Conservation (phyloP, 2,888 invertebrate genomes). For the Eristalinus aeneus region DNA sequence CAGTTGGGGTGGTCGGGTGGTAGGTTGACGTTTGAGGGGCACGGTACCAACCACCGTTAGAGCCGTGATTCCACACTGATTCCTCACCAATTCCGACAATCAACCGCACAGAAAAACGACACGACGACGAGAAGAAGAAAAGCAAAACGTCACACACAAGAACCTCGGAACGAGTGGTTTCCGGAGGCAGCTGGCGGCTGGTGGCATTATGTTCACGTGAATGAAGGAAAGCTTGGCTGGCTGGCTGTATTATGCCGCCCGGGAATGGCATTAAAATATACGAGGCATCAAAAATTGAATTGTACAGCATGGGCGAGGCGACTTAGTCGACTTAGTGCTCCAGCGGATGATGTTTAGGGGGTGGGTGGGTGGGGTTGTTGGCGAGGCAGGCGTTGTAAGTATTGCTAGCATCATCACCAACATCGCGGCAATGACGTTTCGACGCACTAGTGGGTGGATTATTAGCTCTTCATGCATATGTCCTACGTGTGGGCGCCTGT, state of each 20-base stretch:
- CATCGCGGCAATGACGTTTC: constrained; percentile 41
- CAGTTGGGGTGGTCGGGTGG: constrained; percentile 47
- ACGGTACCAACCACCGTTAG: not conserved
- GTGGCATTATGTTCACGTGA: constrained; percentile 62
- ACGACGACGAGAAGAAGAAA: constrained; percentile 8
- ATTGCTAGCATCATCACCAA: not conserved
- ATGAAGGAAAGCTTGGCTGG: constrained; percentile 9
- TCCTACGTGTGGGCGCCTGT: constrained; percentile 10
- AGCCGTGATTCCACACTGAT: constrained; percentile 21
- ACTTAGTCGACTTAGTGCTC: constrained; percentile 26
- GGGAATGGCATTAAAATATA: constrained; percentile 67
- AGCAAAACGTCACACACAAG: not conserved
- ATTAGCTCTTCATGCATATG: not conserved
- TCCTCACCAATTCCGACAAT: constrained; percentile 45
- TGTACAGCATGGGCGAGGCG: constrained; percentile 32
- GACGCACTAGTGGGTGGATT: constrained; percentile 14
- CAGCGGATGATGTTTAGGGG: constrained; percentile 34
- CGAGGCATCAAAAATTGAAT: constrained; percentile 70
- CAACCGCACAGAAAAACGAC: constrained; percentile 41
- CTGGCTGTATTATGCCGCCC: constrained; percentile 40
- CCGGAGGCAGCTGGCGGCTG: constrained; percentile 43
- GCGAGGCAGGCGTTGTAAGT: not conserved
- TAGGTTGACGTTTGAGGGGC: constrained; percentile 12
- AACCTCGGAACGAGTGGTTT: constrained; percentile 37
- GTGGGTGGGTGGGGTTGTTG: constrained; percentile 37